Evolutionary conservation across 2,888 invertebrate genomes (phyloP).

Genomic region (Orchestes rusci): DNA sequence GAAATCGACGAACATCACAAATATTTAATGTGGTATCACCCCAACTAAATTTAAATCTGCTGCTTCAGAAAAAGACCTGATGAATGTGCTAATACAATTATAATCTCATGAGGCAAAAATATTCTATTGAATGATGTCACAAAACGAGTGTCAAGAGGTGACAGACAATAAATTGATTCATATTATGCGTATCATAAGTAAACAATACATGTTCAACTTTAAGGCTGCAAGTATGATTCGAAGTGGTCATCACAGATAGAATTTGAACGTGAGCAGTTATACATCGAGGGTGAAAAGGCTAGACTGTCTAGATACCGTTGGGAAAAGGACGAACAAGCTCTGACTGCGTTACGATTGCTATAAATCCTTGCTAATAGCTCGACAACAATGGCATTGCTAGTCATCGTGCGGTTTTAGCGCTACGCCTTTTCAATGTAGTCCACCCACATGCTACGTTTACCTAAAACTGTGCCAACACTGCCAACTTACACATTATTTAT

Average conservation of each 20-base stretch:
- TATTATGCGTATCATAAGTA: too few species aligned
- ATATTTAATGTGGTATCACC: too few species aligned
- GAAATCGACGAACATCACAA: too few species aligned
- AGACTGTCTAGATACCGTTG: conserved; percentile 20
- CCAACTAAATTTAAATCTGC: too few species aligned
- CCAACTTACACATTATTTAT: conserved; percentile 27
- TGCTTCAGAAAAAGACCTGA: too few species aligned
- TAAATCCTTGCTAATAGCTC: conserved; percentile 45
- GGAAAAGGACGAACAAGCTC: conserved; percentile 33
- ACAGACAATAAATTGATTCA: conserved; percentile 26
- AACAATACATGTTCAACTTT: too few species aligned
- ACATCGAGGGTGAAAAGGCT: too few species aligned
- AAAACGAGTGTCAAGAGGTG: conserved; percentile 31
- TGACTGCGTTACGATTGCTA: conserved; percentile 43
- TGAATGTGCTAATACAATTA: too few species aligned
- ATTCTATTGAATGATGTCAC: conserved; percentile 27
- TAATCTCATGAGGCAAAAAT: too few species aligned
- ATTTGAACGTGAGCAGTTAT: too few species aligned
- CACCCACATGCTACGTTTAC: conserved; percentile 36
- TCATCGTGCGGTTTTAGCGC: conserved; percentile 41
- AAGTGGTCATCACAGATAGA: too few species aligned
- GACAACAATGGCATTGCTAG: conserved; percentile 43
- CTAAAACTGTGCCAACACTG: conserved; percentile 35
- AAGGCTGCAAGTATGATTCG: too few species aligned
- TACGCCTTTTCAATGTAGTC: conserved; percentile 46